Evolutionary conservation across 1,140 invertebrate species (phyloP), one percentile per base, ranked within the genome.

Genomic region (Popillia japonica): DNA sequence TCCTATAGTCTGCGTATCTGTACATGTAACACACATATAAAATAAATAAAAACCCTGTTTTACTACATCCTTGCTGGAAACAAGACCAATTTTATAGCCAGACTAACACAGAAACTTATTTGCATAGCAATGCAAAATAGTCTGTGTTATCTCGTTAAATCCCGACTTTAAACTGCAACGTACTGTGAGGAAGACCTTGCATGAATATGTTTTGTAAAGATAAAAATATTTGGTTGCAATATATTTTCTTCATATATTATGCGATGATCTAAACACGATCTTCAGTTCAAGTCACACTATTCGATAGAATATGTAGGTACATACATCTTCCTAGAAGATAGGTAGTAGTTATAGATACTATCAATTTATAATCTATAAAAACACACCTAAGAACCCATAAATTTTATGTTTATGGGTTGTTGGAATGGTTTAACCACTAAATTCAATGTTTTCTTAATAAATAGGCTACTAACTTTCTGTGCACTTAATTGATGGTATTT

Each of bases 31-130:
- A 27, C 14, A 22, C 61, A 11, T 11, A 68, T 22, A 68, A 6
- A 22, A 27, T 8, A 68, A 20, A 68, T 22, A 68, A 27, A 68
- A 64, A 64, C 8, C 6, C 8, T 8, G 4, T 34, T 68, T 68
- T 7, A 27, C 61, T 22, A 22, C 20, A 64, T 20, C 59, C 17
- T 64, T 64, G 59, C 22, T 64, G 59, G 59, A 64, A 68, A 68
- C 17, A 10, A 27, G 27, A 10, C 61, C 20, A 68, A 27, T 10
- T 68, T 27, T 68, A 68, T 68, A 68, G 61, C 61, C 27, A 68
- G 6, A 68, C 61, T 68, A 68, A 68, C 22, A 68, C 61, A 68
- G 61, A 68, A 34, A 68, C 61, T 68, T 68, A 34, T 68, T 68
- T 68, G 61, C 61, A 68, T 68, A 68, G 61, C 22, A 68, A 27